Conservation (phyloP, 2,888 invertebrate species). For the Ernsta delagoae region DNA sequence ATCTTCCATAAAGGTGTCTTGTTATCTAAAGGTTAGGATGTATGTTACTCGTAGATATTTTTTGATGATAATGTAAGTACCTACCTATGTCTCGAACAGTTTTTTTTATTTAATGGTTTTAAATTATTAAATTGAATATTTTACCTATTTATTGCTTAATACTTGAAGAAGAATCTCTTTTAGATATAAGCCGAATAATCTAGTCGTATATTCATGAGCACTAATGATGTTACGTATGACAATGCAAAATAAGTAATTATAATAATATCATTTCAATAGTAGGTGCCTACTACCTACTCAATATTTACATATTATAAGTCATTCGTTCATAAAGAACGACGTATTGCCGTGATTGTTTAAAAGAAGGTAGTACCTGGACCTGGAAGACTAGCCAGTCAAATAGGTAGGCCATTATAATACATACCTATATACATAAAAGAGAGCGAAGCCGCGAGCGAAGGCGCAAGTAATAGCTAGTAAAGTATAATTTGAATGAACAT, state of each 20-base stretch:
- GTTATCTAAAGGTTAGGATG: not conserved
- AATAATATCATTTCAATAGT: too few species aligned
- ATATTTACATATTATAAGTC: too few species aligned
- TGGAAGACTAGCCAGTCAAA: too few species aligned
- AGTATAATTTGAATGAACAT: not conserved
- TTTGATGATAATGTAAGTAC: not conserved
- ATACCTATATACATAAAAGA: too few species aligned
- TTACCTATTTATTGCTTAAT: not conserved
- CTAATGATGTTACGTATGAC: not conserved
- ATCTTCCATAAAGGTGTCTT: not conserved
- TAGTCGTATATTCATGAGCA: not conserved
- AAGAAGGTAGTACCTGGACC: too few species aligned
- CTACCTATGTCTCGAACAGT: not conserved
- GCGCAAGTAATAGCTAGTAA: not conserved
- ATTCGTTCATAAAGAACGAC: too few species aligned
- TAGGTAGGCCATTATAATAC: too few species aligned
- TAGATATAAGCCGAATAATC: not conserved
- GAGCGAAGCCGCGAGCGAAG: not conserved
- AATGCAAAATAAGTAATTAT: not conserved
- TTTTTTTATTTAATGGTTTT: not conserved
- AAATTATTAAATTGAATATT: too few species aligned
- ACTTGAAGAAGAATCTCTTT: constrained; percentile 1
- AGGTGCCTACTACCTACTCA: too few species aligned
- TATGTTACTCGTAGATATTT: not conserved
- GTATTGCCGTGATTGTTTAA: too few species aligned